A percentile compares a stretch with the other conserved stretches of the same genome.
These are phyloP conservation scores for Eolophus roseicapilla DNA, from an alignment of 2,113 vertebrate species.

Conservation along the genomic window DNA sequence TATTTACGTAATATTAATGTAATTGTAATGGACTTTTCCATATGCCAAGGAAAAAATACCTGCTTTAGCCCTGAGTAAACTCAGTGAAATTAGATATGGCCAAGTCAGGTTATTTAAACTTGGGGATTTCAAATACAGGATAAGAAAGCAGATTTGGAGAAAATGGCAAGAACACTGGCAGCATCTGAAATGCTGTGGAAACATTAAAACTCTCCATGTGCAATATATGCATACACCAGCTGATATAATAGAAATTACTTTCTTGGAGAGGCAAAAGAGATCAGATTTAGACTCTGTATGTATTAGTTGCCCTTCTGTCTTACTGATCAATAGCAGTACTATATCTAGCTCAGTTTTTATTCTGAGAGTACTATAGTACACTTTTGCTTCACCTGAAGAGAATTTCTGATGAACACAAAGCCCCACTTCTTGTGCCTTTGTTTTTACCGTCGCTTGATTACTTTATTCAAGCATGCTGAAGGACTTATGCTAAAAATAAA, in stretches of 20 bases:
- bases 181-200: background rate
- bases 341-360: background rate
- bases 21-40: background rate
- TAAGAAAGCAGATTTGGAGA: background rate
- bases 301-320: background rate
- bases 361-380: fast-evolving
- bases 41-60: background rate
- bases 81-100: background rate
- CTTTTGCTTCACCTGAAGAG: background rate
- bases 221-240: too few species aligned
- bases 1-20: background rate
- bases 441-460: background rate
- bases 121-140: background rate
- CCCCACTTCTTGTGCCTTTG: background rate
- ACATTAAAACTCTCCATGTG: background rate
- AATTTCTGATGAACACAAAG: background rate
- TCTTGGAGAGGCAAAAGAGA: background rate
- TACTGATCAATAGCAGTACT: background rate
- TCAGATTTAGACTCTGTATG: background rate
- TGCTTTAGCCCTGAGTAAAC: background rate
- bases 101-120: background rate
- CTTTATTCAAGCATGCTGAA: background rate
- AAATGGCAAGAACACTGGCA: background rate
- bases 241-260: background rate
- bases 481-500: background rate